Base-by-base conservation (phyloP, 2,888 invertebrate species). In the Cenopis cana region DNA sequence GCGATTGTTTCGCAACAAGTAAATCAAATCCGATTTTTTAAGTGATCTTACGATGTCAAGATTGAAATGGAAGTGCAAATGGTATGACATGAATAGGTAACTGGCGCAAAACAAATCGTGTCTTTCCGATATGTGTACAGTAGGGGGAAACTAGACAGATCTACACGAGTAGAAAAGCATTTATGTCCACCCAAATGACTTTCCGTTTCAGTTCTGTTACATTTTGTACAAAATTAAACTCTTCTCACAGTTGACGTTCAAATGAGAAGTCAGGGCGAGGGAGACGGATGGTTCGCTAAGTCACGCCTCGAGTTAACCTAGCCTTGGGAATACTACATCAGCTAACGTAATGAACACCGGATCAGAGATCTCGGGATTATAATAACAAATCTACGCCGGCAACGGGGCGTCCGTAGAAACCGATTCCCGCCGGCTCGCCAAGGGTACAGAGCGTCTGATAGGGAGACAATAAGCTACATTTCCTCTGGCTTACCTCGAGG, bases 121-220 rank as follows among this genome's bases (percentile, higher is more conserved):
- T 55, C 24, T 76, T 79, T 81, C 76, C 85, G 87, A 87, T 87
- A 87, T 87, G 86, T 87, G 84, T 85, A 79, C 75, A 76, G 76
- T 77, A 76, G 49, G 54, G 76, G 55, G 59, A 55, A 71, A 66
- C 55, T 11, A 55, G 57, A 64, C 33, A 5, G 38, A 57, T 29
- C 17, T 14, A 49, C 24, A 18, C 24, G n/a, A 20, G 20, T 59
- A 41, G 9, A 59, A 20, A 24, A 41, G 46, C 24, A 59, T 24
- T n/a, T 24, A 18, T 12, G 17, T 57, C 8, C 12, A 5, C 12
- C 17, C 33, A 17, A 33, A 36, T 6, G n/a, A 9, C 33, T 54
- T 54, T 9, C 9, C 4, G 33, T n/a, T 1, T 24, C 9, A n/a
- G n/a, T 56, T 9, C 5, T 17, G 11, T 56, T 33, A 33, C 17